Evolutionary conservation across 2,888 invertebrate species (phyloP).

Genomic region (Ariolimax columbianus): DNA sequence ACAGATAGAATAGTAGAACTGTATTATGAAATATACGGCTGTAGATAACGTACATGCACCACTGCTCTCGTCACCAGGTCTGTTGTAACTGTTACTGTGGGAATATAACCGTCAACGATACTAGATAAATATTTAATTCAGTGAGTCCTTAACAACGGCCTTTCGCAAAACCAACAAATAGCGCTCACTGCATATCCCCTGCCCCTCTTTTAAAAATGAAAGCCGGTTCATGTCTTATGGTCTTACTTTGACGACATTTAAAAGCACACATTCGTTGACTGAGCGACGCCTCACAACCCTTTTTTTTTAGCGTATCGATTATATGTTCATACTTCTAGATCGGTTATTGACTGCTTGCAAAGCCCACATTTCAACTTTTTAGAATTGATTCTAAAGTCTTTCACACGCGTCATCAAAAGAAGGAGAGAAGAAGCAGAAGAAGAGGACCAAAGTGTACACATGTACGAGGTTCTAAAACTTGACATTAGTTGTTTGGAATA

Average conservation of each 20-base stretch:
- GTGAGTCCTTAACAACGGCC: background rate
- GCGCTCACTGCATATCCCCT: background rate
- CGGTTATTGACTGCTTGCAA: slow-evolving; percentile 16
- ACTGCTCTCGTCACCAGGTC: background rate
- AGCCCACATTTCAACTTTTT: background rate
- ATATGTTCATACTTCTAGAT: background rate
- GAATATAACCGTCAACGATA: background rate
- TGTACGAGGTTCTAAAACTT: background rate
- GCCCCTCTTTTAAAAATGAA: background rate
- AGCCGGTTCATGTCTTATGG: background rate
- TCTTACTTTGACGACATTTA: background rate
- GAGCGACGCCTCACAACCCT: background rate
- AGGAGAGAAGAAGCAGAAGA: background rate
- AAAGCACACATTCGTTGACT: background rate
- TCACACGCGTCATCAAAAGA: background rate
- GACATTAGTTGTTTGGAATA: too few relatives aligned
- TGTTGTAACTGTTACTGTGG: background rate
- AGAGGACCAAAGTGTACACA: background rate
- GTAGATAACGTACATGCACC: background rate
- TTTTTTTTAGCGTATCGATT: slow-evolving; percentile 8
- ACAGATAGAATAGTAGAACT: background rate
- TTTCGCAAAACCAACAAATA: slow-evolving; percentile 5
- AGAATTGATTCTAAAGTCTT: background rate
- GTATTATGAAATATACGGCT: background rate
- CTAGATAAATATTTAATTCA: background rate